Evolutionary conservation across 2,113 vertebrate species (phyloP).

Genomic region (Pristiophorus japonicus): DNA sequence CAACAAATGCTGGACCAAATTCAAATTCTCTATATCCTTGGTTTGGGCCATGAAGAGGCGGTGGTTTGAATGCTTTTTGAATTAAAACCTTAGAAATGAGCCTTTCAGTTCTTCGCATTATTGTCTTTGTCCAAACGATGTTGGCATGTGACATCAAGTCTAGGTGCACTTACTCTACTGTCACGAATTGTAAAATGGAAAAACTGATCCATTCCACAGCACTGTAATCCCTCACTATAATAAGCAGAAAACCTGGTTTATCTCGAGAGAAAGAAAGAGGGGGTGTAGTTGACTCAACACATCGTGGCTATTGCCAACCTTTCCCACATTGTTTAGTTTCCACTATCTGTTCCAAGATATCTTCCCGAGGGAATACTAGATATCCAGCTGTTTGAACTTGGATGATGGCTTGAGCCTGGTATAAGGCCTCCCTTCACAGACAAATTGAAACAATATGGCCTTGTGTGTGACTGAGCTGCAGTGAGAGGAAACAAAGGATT

Average conservation of each 20-base stretch:
- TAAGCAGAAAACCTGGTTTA: conserved; percentile 32
- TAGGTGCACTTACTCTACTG: neutral
- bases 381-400: conserved; percentile 58
- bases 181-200: conserved; percentile 20
- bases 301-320: conserved; percentile 57
- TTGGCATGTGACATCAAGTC: neutral
- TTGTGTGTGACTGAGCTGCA: conserved; percentile 44
- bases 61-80: neutral
- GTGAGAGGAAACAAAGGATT: conserved; percentile 48
- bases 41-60: neutral
- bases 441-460: conserved; percentile 61
- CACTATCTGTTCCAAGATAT: conserved; percentile 48
- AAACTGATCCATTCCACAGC: conserved; percentile 6
- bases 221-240: neutral
- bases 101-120: neutral
- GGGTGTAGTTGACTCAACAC: conserved; percentile 38
- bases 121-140: conserved; percentile 17
- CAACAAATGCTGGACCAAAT: neutral
- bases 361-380: conserved; percentile 49
- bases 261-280: conserved; percentile 28
- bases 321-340: conserved; percentile 52
- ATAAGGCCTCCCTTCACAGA: conserved; percentile 47
- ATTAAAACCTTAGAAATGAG: neutral
- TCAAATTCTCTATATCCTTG: neutral
- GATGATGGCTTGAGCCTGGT: conserved; percentile 43